phyloP scores from a whole-genome alignment of 1,140 invertebrate species.

The Dinoponera quadriceps region DNA sequence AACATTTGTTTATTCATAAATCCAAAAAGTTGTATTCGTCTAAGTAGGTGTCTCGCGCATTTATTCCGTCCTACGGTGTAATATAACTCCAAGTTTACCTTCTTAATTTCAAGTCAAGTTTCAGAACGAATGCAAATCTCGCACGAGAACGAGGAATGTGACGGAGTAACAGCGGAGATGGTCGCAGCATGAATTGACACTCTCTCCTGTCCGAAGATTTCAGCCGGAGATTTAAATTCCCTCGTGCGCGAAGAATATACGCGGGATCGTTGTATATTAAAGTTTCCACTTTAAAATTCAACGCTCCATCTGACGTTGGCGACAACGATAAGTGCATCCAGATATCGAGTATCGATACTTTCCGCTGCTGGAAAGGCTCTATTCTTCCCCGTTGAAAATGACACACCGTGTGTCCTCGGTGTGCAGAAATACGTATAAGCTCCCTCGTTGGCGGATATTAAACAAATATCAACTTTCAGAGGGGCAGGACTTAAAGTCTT shows the following conservation, averaged over 20 bases:
- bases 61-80: neutral
- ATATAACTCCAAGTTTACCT: slow-evolving; percentile 15
- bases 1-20: too few relatives aligned
- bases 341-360: slow-evolving; percentile 50
- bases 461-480: neutral
- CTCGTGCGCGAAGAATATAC: slow-evolving; percentile 9
- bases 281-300: slow-evolving; percentile 52
- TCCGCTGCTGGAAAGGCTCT: neutral
- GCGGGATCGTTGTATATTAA: neutral
- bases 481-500: slow-evolving; percentile 30
- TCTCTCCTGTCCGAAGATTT: slow-evolving; percentile 8
- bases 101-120: neutral
- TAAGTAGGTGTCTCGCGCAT: too few relatives aligned
- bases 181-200: slow-evolving; percentile 20
- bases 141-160: too few relatives aligned
- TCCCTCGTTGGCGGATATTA: neutral
- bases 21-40: too few relatives aligned
- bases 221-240: slow-evolving; percentile 5
- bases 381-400: neutral
- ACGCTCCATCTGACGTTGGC: slow-evolving; percentile 31
- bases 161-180: too few relatives aligned
- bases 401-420: too few relatives aligned
- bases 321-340: slow-evolving; percentile 48
- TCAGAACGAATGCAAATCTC: slow-evolving; percentile 35
- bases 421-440: too few relatives aligned